Base-by-base conservation (phyloP, 92 coral and sea anemone species). In the Diadumene lineata region DNA sequence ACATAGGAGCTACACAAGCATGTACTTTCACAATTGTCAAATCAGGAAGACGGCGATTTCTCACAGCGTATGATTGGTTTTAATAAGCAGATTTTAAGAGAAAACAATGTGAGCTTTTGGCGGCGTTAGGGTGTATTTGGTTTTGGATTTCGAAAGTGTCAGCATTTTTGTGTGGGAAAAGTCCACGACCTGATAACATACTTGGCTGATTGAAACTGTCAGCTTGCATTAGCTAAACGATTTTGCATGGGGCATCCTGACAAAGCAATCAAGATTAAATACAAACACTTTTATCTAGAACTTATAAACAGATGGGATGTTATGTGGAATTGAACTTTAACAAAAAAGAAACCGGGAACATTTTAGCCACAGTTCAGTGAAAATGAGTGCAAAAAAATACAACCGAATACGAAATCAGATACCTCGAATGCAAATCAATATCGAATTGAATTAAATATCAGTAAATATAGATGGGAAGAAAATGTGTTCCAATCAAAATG, bases 151-250 rank as follows among this genome's bases (percentile, higher is more conserved):
- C 64, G 9, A 8, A 64, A 27, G 75, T 43, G 75, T 70, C 75
- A 70, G 75, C 75, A 70, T 55, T 70, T 70, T 70, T 70, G 75
- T 70, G 75, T 70, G 75, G 75, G 75, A 16, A 28, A 70, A 55
- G 22, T 4, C 48, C 31, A 11, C 38, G 15, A 30, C 25, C 43
- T 16, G 64, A 70, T 70, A 70, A 70, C 75, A 61, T 43, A 70
- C 13, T 27, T 44, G 64, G 29, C 28, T 33, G 75, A 70, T 50
- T 16, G 60, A 70, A 53, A 55, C 58, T 50, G 65, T 60, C 65
- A 26, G 2, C 65, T 60, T 60, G 65, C 17, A 60, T 60, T 60
- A 60, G 23, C 22, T 8, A 60, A 60, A 60, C 32, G 8, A 7
- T 1, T 23, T 22, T 7, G 26, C 29, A 60, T 22, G 65, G 7